Percentiles rank a stretch among this genome's conserved stretches.
These are phyloP conservation scores for Desmodus rotundus DNA, from an alignment of 2,113 vertebrate species.

Conservation along the genomic window DNA sequence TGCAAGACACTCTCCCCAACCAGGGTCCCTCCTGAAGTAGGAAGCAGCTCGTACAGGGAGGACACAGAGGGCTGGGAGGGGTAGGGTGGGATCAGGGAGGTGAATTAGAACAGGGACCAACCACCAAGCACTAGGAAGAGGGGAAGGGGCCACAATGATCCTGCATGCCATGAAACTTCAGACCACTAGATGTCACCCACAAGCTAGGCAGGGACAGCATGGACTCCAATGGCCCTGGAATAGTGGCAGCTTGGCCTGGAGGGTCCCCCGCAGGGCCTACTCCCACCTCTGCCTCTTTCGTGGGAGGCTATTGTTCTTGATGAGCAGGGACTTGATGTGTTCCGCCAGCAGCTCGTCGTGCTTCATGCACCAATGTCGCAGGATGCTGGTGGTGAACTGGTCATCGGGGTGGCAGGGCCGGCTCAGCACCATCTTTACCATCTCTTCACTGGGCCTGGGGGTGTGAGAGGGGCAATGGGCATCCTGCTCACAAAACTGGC, in stretches of 20 bases:
- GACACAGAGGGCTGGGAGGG: no score
- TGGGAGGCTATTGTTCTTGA: conserved; percentile 98
- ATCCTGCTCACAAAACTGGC: background rate
- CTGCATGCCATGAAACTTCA: background rate
- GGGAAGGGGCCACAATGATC: background rate
- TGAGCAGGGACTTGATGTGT: conserved; percentile 95
- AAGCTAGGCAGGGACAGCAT: background rate
- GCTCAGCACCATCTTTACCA: conserved; percentile 99
- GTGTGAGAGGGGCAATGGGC: accelerated
- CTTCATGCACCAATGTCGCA: conserved; percentile 94
- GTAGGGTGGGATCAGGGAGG: no score
- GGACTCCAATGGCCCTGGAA: background rate
- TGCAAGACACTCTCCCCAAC: background rate
- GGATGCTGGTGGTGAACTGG: conserved; percentile 97
- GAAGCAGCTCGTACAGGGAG: background rate
- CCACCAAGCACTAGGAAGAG: background rate
- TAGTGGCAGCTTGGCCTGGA: background rate
- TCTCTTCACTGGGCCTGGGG: conserved; percentile 93
- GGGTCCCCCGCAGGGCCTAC: accelerated
- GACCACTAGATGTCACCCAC: conserved; percentile 63
- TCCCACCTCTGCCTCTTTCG: conserved; percentile 92
- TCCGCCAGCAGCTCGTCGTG: conserved; percentile 92
- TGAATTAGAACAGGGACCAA: background rate
- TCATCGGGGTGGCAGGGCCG: conserved; percentile 93
- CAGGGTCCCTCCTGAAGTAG: no score